These are phyloP conservation scores for Bubalus kerabau DNA, from an alignment of 2,113 vertebrate genomes.

Conservation along the genomic window DNA sequence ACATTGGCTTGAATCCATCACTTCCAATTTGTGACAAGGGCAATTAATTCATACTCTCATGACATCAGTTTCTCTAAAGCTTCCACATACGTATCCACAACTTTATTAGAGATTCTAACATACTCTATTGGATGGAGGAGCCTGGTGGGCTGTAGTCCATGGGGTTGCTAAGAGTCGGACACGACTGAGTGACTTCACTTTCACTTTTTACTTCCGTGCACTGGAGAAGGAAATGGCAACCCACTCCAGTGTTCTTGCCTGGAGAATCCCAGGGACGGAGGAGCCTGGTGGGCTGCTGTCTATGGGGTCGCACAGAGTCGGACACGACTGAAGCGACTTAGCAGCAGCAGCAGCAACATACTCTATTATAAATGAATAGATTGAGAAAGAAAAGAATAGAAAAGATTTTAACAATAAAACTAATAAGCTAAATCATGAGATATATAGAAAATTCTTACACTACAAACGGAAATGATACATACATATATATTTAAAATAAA, in stretches of 20 bases:
- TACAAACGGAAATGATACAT: neutral
- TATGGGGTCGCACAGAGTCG: no score
- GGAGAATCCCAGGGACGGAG: no score
- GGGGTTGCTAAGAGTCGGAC: no score
- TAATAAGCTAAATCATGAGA: neutral
- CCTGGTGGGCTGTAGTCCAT: no score
- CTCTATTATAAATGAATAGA: neutral
- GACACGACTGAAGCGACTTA: no score
- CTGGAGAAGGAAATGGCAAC: no score
- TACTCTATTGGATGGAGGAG: neutral
- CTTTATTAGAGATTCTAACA: neutral
- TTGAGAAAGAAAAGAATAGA: neutral
- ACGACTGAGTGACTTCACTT: no score
- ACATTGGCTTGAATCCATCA: neutral
- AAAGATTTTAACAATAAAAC: neutral
- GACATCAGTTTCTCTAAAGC: neutral
- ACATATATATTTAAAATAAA: neutral
- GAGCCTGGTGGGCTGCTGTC: no score
- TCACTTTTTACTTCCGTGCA: no score
- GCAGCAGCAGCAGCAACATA: neutral
- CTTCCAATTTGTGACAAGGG: neutral
- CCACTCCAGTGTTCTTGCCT: no score
- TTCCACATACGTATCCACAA: rapidly evolving
- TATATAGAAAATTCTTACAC: neutral
- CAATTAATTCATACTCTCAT: neutral